phyloP scores from a whole-genome alignment of 2,888 invertebrate species.

The Cosmorhoe ocellata region DNA sequence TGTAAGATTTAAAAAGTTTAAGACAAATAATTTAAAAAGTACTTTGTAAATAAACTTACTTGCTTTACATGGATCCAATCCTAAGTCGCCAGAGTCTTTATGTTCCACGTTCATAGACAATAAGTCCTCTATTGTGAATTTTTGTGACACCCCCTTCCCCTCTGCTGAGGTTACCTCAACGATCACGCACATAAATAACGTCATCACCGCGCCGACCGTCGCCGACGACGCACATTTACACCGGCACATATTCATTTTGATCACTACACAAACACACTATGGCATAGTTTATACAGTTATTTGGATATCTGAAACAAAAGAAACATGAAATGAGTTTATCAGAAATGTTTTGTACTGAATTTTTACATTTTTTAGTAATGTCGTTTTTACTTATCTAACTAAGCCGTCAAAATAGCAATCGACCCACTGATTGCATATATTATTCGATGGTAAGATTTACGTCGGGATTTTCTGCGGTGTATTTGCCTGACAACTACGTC shows the following conservation, averaged over 20 bases:
- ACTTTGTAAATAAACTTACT: conserved; percentile 85
- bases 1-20: too few species aligned
- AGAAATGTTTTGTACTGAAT: too few species aligned
- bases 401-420: too few species aligned
- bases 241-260: conserved; percentile 54
- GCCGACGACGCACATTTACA: conserved; percentile 49
- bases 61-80: conserved; percentile 94
- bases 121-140: conserved; percentile 87
- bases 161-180: conserved; percentile 51
- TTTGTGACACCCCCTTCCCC: conserved; percentile 66
- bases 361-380: too few species aligned
- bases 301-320: conserved; percentile 63
- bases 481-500: too few species aligned
- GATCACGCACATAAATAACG: conserved; percentile 49
- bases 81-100: conserved; percentile 88
- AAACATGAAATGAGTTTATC: conserved; percentile 24
- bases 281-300: conserved; percentile 52
- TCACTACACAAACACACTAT: conserved; percentile 55
- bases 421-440: too few species aligned
- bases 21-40: too few species aligned
- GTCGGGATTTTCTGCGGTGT: too few species aligned
- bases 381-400: too few species aligned
- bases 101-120: conserved; percentile 84
- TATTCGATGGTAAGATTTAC: too few species aligned
- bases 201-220: conserved; percentile 55